phyloP scores from a whole-genome alignment of 2,113 vertebrate genomes.

The Speoplatyrhinus poulsoni region DNA sequence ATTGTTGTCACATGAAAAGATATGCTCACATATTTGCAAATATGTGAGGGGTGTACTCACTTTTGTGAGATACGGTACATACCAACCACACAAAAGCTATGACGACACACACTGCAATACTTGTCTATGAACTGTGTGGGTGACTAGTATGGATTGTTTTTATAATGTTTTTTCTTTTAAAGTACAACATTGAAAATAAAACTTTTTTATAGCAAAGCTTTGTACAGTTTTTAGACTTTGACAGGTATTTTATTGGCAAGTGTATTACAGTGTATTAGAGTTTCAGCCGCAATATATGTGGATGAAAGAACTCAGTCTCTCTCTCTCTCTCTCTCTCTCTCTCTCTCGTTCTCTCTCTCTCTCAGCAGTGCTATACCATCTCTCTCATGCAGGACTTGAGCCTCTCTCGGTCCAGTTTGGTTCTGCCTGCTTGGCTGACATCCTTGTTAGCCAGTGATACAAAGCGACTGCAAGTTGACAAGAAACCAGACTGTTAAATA shows the following conservation, averaged over 20 bases:
- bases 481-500: not conserved
- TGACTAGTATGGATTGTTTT: not conserved
- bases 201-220: not conserved
- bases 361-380: slow-evolving; percentile 77
- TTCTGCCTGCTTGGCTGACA: slow-evolving; percentile 82
- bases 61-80: no score
- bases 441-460: slow-evolving; percentile 90
- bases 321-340: not conserved
- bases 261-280: no score
- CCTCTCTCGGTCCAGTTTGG: slow-evolving; percentile 89
- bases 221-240: not conserved
- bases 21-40: no score
- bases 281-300: no score
- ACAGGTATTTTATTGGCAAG: no score
- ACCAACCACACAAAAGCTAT: not conserved
- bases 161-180: not conserved
- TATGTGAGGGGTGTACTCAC: no score
- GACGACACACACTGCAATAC: not conserved
- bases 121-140: not conserved
- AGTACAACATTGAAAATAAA: not conserved
- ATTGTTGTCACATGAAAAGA: no score
- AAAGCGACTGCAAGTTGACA: slow-evolving; percentile 80
- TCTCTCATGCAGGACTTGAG: slow-evolving; percentile 94
- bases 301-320: no score
- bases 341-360: not conserved